Evolutionary conservation across 2,888 invertebrate species (phyloP), one percentile per base, ranked within the genome.

Genomic region (Nipponacmea schrenckii): DNA sequence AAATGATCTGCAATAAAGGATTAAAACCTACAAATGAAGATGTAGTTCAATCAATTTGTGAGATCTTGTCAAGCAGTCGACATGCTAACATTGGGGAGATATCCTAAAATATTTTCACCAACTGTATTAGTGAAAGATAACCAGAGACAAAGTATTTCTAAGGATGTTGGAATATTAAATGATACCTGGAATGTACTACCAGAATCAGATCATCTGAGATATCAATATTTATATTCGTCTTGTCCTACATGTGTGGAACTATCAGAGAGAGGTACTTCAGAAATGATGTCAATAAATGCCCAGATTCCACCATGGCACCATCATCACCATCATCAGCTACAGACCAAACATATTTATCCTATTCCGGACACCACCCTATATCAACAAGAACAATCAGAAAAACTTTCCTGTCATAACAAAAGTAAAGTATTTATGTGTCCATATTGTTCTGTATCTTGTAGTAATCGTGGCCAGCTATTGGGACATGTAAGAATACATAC

Each of bases 401-500:
- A 56, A 4, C 24, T 56, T 8, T 39, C 39, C 39, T 39, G 39
- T 39, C 20, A 24, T 2, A 24, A 20, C 15, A 64, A 64, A 44
- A 44, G 44, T 31, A 64, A 64, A 44, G 39, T 44, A 20, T 75
- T 72, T 65, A 45, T 24, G 44, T 75, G 75, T 63, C 64, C 73
- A 45, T 50, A 71, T 66, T 75, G 75, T 68, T 20, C 64, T 12
- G 70, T 75, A 5, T 64, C 68, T 10, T 75, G 75, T 62, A 70
- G 75, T 63, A 75, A 75, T 68, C 20, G 75, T 4, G 75, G 75
- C 2, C 75, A 75, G 64, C 67, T 75, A 14, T 65, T 65, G 17
- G 75, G 75, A 12, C 75, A 75, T 56, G 68, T 75, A 10, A 65
- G 75, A 17, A 75, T 73, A 24, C 75, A 75, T 50, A 75, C 75